Evolutionary conservation across 2,888 invertebrate genomes (phyloP), one percentile per base, ranked within the genome.

Genomic region (Campaea margaritaria): DNA sequence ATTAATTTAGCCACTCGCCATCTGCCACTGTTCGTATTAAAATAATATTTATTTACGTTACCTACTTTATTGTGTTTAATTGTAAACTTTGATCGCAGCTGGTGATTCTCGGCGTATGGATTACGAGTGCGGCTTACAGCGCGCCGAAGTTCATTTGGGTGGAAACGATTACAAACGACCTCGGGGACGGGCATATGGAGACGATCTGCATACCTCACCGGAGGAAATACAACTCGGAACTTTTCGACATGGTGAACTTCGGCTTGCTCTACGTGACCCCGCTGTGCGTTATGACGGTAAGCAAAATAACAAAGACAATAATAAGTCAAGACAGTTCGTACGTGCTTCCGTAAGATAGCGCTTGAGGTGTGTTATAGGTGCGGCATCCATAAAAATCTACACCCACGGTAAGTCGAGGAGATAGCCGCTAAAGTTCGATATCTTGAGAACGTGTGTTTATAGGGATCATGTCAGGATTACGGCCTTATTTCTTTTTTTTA

Each of bases 111-210:
- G 93, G 95, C 1, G 97, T 97, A 5, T 97, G 97, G 97, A 92
- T 96, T 52, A 93, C 96, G 14, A 96, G 97, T 67, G 96, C 96
- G 0, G 91, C 95, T 0, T 97, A 97, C 89, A 97, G 96, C 64
- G 95, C 95, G 2, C 97, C 97, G 0, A 96, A 96, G 78, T 96
- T 97, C 79, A 94, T 97, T 69, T 96, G 96, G 93, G 96, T 96
- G 69, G 95, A 96, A 78, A 96, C 96, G 0, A 94, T 96, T 50
- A 94, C 94, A 14, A 94, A 94, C 69, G 86, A 92, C 44, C 87
- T 95, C 11, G 91, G 90, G 16, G 92, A 93, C 47, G 95, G 94
- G 0, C 89, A 88, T 64, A 89, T 90, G 68, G 96, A 96, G 76
- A 94, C 95, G 0, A 95, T 96, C 63, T 97, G 97, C 82, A 94